Evolutionary conservation across 2,113 vertebrate genomes (phyloP), one percentile per base, ranked within the genome.

Genomic region (Epinephelus fuscoguttatus): DNA sequence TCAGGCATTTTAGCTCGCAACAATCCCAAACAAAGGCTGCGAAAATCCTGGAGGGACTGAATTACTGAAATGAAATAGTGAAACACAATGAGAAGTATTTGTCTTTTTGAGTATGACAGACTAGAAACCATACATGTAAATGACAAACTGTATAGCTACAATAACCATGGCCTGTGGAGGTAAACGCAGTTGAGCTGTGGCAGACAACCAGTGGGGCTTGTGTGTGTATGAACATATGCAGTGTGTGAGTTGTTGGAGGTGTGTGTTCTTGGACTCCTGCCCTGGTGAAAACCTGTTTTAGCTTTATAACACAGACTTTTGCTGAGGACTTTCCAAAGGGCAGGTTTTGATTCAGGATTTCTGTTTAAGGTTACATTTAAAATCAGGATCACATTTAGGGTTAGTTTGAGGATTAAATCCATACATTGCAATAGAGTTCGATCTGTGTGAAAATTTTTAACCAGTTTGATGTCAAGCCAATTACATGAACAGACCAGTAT

Each of bases 141-240:
- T 11, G 63, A 3, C 23, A 55, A 52, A 55, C 45, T 45, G 49
- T 9, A 53, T 40, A 70, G 53, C 47, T 70, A 53, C 21, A 76
- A 30, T 57, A 30, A 71, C n/a, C 17, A 4, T 13, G 23, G 53
- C 33, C 40, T 72, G 78, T 19, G 33, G 67, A 47, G 62, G 14
- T 55, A 50, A 71, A 72, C 3, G 76, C 56, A 56, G 70, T 10
- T 57, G 18, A 72, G 66, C 27, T 50, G 40, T 19, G 45, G 52
- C 45, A 70, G 64, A 70, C 53, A 30, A 80, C 62, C 21, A 70
- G 80, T 25, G 21, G 37, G 50, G 3, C n/a, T 71, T 10, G 69
- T 57, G 30, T 45, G 33, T 42, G 45, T 66, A 33, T 27, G 15
- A n/a, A 23, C 3, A 21, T 40, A 40, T 25, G 8, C 1, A 15